Evolutionary conservation across 2,113 vertebrate species (phyloP), one percentile per base, ranked within the genome.

Genomic region (Balaeniceps rex): DNA sequence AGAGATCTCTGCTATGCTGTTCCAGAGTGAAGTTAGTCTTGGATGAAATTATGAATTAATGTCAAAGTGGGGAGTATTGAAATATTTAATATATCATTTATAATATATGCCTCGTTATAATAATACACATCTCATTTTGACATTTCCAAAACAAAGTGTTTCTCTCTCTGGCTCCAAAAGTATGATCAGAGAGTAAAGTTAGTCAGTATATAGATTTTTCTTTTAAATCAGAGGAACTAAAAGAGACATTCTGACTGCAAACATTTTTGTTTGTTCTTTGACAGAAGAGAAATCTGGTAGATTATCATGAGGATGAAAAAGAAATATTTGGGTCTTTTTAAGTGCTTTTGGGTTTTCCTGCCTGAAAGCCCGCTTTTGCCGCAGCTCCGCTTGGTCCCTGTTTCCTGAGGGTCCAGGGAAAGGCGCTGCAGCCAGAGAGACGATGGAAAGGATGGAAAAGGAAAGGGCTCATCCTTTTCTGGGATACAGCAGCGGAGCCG

Each of bases 381-480:
- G 19, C 36, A 38, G 24, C 13, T 78, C 31, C 0, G 0, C 11
- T 55, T 8, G 6, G 42, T 60, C 16, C 4, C 10, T 19, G 5
- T 68, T 82, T 55, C 52, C 33, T 8, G 11, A 47, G 17, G 16
- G 23, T 52, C 68, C 14, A 6, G 7, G 46, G 68, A n/a, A 74
- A 85, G n/a, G 54, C 4, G 1, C 23, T 61, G 54, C 58, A 83
- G 44, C 23, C 12, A 16, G 47, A 38, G 11, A n/a, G 29, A 17
- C 33, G 68, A 8, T 44, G 52, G 47, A 12, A 52, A 51, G 12
- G 42, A 28, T 38, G 54, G 57, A 19, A 69, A 58, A 81, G 54
- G 26, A 40, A n/a, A 24, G 14, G 38, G 26, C 10, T 80, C 14
- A 18, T 34, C 42, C 18, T 78, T 29, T 66, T 12, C 55, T 74